Conservation (phyloP, 2,113 vertebrate genomes). For the Jacana jacana region DNA sequence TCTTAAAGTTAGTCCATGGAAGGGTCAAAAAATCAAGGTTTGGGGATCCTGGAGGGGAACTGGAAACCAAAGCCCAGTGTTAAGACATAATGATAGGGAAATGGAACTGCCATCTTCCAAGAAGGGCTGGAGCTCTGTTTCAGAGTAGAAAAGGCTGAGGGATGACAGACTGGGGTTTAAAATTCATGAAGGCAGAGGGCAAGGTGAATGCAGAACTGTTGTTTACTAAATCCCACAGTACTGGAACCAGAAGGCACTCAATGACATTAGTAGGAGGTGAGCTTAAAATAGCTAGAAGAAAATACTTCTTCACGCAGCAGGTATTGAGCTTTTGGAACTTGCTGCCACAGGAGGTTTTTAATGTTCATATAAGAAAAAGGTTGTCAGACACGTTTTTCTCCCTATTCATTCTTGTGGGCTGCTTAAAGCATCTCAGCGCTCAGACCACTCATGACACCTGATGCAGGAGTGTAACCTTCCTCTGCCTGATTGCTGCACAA, state of each 20-base stretch:
- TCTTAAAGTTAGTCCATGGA: neutral
- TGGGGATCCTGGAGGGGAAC: neutral
- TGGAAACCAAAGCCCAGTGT: neutral
- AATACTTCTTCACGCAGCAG: neutral
- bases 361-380: neutral
- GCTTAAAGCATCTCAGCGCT: fast-evolving
- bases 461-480: neutral
- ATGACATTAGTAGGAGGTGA: neutral
- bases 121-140: neutral
- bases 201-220: neutral
- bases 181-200: neutral
- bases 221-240: neutral
- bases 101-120: neutral
- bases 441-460: neutral
- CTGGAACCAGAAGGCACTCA: neutral
- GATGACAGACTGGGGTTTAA: neutral
- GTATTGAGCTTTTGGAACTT: neutral
- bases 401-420: neutral
- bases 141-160: neutral
- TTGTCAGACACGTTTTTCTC: neutral
- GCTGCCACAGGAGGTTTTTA: neutral
- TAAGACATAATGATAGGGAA: neutral
- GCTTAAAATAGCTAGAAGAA: neutral
- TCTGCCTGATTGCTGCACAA: neutral
- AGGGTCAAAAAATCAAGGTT: neutral